Conservation (phyloP, 2,113 vertebrate species). For the Phalacrocorax carbo region DNA sequence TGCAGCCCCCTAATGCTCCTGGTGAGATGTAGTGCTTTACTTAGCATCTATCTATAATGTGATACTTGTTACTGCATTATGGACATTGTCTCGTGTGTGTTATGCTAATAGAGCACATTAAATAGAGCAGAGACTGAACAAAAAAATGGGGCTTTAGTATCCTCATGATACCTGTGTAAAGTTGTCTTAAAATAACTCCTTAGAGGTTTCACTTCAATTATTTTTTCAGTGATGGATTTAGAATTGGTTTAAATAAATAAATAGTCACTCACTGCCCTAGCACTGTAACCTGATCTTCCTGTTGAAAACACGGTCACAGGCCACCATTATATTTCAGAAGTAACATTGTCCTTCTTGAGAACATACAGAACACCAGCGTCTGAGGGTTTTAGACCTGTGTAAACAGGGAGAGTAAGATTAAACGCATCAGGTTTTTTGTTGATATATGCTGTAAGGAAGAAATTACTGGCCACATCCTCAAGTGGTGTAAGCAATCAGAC, state of each 20-base stretch:
- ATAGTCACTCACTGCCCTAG: not conserved
- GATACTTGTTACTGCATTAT: constrained; percentile 6
- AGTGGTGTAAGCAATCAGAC: not conserved
- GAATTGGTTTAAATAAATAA: not conserved
- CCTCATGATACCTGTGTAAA: constrained; percentile 8
- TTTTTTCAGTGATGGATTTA: not conserved
- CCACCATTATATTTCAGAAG: not conserved
- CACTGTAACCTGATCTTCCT: not conserved
- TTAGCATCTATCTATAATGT: not conserved
- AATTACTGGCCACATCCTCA: not conserved
- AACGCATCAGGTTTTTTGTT: not conserved
- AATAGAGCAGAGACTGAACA: constrained; percentile 29
- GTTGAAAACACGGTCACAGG: not conserved
- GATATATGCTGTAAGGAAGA: not conserved
- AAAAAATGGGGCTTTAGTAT: constrained; percentile 31
- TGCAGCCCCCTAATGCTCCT: not conserved
- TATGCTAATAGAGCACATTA: constrained; percentile 2
- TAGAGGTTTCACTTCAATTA: not conserved
- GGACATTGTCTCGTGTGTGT: not conserved
- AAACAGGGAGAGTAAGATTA: not conserved
- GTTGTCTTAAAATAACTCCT: constrained; percentile 48
- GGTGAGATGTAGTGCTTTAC: not conserved
- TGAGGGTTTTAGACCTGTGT: not conserved
- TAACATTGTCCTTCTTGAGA: not conserved
- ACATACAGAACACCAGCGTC: not conserved